Base-by-base conservation (phyloP, 2,113 vertebrate genomes). In the Vicugna pacos region DNA sequence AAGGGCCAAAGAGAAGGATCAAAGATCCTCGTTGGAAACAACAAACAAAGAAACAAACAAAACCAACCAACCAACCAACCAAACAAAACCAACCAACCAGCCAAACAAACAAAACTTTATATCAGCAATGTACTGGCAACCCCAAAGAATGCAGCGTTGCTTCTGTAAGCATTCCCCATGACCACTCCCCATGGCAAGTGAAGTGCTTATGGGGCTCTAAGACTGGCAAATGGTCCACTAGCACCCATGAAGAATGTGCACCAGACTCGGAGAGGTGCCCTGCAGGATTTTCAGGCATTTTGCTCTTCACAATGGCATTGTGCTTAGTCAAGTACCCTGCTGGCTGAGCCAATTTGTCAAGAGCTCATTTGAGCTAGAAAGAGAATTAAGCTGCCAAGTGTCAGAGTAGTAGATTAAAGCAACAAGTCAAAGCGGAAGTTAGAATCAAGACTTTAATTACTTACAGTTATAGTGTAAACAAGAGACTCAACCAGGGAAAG, bases 161-260 rank as follows among this genome's bases (percentile, higher is more conserved):
- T 72, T n/a, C 50, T 26, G 22, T 8, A 6, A 52, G 20, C 16
- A 17, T 1, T 38, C 9, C 4, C 19, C 2, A 2, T 48, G 48
- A 48, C 10, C 19, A 48, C 4, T 5, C 46, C 46, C 16, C 6
- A 35, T 6, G 11, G 17, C 62, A 4, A 1, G 0, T 9, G 16
- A 87, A 54, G 7, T 30, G 17, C 17, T 82, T 6, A 1, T 22
- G 38, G 83, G 26, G 82, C 60, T 15, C 22, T 13, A 54, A 64
- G 17, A 69, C 12, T 46, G 24, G 22, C 7, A 86, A 24, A 76
- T 35, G 12, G 69, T 42, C 6, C 15, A 87, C 17, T 16, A 28
- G 4, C 28, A 46, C 13, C 14, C 5, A 4, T 81, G 58, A 69
- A 14, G 13, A 46, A 35, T 32, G 10, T 11, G 22, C 28, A 35